Evolutionary conservation across 2,888 invertebrate genomes (phyloP), one percentile per base, ranked within the genome.

Genomic region (Aporophyla lueneburgensis): DNA sequence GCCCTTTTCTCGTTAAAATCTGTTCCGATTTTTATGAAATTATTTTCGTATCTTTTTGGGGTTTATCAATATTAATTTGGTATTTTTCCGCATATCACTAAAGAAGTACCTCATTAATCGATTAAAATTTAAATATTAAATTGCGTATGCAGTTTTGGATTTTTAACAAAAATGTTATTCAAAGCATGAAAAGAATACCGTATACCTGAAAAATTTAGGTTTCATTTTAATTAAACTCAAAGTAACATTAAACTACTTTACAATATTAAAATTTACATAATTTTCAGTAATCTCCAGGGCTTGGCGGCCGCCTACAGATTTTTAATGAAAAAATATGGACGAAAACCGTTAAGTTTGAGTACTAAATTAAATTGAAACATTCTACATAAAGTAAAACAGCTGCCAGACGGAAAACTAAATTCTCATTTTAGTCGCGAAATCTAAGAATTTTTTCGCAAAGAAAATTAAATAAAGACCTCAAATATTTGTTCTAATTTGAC

Each of bases 261-360:
- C 40, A 63, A 69, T 75, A 85, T 76, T 74, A 68, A 78, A 85
- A 67, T 84, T 73, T 81, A 73, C 72, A 75, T 59, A 75, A 75
- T 74, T 73, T 71, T 53, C 61, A 69, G 75, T 71, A 81, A 82
- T 73, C 84, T 77, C 79, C 70, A 70, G 82, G 58, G 75, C 59
- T 65, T 71, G 61, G 40, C 69, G 21, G 71, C 69, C 43, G 81
- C 74, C 63, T 61, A 78, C 63, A 56, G 53, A n/a, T 65, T 51
- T 79, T 84, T 85, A 74, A 82, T 72, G 65, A 85, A 85, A 85
- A 86, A 86, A 76, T 73, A 73, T 74, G 65, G 40, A 79, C 76
- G 49, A 66, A 75, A 66, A 67, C 71, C 68, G 63, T 84, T 84
- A 65, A 59, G 27, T 74, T 69, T 10, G 71, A 68, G 62, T 58